phyloP scores from a whole-genome alignment of 2,113 vertebrate genomes.

The Cairina moschata region DNA sequence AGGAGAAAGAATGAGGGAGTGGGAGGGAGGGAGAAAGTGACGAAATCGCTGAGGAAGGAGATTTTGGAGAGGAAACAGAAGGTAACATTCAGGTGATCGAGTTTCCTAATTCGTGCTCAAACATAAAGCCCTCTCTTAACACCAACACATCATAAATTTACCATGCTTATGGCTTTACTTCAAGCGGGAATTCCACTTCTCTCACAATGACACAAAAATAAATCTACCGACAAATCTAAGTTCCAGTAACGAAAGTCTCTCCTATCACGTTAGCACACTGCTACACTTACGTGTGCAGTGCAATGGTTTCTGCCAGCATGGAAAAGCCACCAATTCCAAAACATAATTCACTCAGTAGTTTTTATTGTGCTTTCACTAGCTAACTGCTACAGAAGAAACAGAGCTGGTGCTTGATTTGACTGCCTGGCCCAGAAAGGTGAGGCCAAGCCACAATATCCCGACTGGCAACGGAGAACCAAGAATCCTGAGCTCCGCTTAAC shows the following conservation, averaged over 20 bases:
- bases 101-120: neutral
- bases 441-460: neutral
- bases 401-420: neutral
- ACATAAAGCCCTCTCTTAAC: neutral
- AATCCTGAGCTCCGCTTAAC: neutral
- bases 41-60: neutral
- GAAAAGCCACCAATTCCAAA: neutral
- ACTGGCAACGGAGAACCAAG: rapidly evolving
- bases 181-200: neutral
- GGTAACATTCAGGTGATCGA: neutral
- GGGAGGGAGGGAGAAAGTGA: neutral
- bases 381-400: neutral
- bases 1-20: neutral
- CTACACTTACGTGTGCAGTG: neutral
- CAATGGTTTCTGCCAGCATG: neutral
- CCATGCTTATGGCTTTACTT: neutral
- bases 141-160: neutral
- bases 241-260: neutral
- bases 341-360: neutral
- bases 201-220: neutral
- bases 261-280: neutral
- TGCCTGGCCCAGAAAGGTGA: neutral
- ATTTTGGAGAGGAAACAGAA: neutral
- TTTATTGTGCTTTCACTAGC: neutral
- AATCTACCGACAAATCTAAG: neutral